Percentiles rank a stretch among this genome's conserved stretches.
Conservation (phyloP, 2,797 vertebrate genomes). For the Pseudotriccus pelzelni region DNA sequence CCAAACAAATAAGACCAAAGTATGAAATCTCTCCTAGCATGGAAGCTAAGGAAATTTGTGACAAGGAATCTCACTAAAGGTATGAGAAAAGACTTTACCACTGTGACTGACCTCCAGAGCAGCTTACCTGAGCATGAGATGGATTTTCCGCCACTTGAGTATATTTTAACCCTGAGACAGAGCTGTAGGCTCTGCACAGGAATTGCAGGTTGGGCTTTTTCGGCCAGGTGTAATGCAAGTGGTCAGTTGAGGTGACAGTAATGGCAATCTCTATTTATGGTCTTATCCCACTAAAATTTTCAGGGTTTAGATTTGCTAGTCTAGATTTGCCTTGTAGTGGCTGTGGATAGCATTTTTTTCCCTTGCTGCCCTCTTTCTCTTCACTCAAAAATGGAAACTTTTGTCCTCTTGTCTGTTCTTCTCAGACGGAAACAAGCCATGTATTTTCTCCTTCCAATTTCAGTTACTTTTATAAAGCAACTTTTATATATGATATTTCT, state of each 20-base stretch:
- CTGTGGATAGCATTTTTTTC: neutral
- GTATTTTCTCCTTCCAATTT: neutral
- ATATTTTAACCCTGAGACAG: neutral
- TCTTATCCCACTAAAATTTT: neutral
- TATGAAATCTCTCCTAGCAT: neutral
- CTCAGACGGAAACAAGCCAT: neutral
- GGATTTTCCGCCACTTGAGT: neutral
- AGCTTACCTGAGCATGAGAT: neutral
- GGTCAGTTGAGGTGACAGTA: neutral
- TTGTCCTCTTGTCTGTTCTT: neutral
- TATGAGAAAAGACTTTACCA: neutral
- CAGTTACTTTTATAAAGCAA: neutral
- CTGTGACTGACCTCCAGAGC: neutral
- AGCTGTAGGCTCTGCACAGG: neutral
- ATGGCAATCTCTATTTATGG: neutral
- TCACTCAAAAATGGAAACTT: neutral
- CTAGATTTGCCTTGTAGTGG: neutral
- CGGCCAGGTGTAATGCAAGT: neutral
- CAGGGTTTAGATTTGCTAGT: neutral
- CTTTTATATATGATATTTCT: neutral
- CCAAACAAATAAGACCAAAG: neutral
- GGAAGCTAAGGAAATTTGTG: neutral
- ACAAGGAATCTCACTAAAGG: neutral
- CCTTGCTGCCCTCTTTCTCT: neutral
- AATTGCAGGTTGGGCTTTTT: neutral